Base-by-base conservation (phyloP, 2,113 vertebrate genomes). In the Triplophysa tibetana region DNA sequence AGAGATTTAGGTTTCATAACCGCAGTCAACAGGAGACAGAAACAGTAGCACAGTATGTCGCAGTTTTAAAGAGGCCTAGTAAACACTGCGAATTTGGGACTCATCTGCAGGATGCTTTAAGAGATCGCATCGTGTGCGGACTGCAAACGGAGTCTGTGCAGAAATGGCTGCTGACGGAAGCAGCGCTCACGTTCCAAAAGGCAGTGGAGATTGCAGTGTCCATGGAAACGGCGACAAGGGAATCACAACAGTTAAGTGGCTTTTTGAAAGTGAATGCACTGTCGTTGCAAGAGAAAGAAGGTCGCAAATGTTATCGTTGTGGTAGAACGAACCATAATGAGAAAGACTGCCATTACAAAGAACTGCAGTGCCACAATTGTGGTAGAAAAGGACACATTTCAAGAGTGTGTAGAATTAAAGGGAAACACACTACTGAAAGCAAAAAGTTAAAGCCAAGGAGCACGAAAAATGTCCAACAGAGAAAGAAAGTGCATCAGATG, bases 91-190 rank as follows among this genome's bases (percentile, higher is more conserved):
- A 88, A 86, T 90, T 86, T 85, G 89, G 86, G 77, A 85, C 78
- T 68, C 75, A 84, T 81, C 77, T 90, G 86, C 84, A 78, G 78
- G 86, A 90, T 75, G 78, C 83, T 68, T 79, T 88, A 83, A 85
- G 88, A 84, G 88, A 90, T 85, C 83, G 87, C 78, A 82, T 82
- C 74, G 85, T 87, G 78, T 90, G 88, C 75, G 85, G 86, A 54
- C 81, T 88, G 76, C 86, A 83, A 80, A 87, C 73, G 17, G 82
- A 87, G 83, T 84, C 86, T 66, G 76, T 80, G 81, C 85, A 83
- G 83, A 87, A 86, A 81, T 58, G 81, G 77, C 77, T 89, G 72
- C 77, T 88, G 76, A 87, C n/a, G 0, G 78, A 83, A 24, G 11
- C 33, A 1, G 70, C 63, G 1, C 52, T 82, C 26, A 85, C 85